Evolutionary conservation across 2,113 vertebrate species (phyloP), one percentile per base, ranked within the genome.

Genomic region (Rhizomys pruinosus): DNA sequence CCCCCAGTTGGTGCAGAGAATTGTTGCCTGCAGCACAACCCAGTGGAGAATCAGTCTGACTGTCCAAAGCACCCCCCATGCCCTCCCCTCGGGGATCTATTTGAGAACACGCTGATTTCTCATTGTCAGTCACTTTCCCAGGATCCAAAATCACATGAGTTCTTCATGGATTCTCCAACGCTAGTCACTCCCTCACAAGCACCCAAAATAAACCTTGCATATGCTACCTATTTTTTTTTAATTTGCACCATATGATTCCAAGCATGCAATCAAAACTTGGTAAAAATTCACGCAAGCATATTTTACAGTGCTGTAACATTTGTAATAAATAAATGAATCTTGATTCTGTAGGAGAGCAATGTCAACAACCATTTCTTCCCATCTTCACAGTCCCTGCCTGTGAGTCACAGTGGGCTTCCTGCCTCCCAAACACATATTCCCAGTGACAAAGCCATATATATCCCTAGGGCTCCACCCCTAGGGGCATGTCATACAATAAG

Each of bases 131-230:
- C 2, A 73, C 17, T 77, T 44, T 90, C 52, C 72, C 63, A 34
- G 44, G 23, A 19, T 34, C 74, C 69, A 57, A 89, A 85, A 12
- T 63, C 73, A 68, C 34, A 34, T 0, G 2, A 0, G 32, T n/a
- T 88, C 5, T 52, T 88, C 39, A 57, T 15, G 87, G 16, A 57
- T 77, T n/a, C 5, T 57, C 87, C 13, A 23, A 8, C 78, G 39
- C 90, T 61, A 84, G 34, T 22, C 55, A 74, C 29, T 92, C 59
- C 59, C 59, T 77, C 64, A 73, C 66, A 34, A 17, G 7, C 25
- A 19, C 80, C 55, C 63, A 77, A 96, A 81, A 64, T 71, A 77
- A 91, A 66, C 92, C 44, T 68, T 89, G 73, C 63, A 32, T 44
- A 73, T 90, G 57, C 42, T 23, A 42, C 29, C 27, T 27, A 68